Conservation (phyloP, 2,888 invertebrate species). For the Metacarcinus magister region DNA sequence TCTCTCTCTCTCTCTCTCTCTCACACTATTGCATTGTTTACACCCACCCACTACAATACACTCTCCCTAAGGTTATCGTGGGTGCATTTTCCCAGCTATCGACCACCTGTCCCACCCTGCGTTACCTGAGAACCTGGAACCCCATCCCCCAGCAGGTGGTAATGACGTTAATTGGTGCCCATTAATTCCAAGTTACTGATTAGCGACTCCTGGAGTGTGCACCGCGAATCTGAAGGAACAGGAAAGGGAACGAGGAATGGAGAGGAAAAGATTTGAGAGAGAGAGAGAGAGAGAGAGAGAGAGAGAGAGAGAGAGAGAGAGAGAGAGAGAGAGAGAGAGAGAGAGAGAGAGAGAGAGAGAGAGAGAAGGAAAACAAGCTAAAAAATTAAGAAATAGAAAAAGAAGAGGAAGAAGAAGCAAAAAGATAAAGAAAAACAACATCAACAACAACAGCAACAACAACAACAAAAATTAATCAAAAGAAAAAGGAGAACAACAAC, state of each 20-base stretch:
- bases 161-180: slow-evolving; percentile 1
- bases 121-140: background rate
- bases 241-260: background rate
- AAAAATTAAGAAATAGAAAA: background rate
- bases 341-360: background rate
- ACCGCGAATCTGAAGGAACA: background rate
- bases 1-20: no score
- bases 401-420: background rate
- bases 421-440: background rate
- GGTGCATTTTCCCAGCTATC: background rate
- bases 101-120: background rate
- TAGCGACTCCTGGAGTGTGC: background rate
- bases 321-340: no score
- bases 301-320: no score
- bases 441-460: background rate
- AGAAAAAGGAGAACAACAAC: background rate
- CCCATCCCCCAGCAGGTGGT: background rate
- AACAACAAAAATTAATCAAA: background rate
- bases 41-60: background rate
- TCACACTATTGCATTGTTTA: no score
- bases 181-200: slow-evolving; percentile 13
- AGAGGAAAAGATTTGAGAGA: background rate
- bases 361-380: background rate
- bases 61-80: background rate
- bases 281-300: background rate